A percentile compares a stretch with the other conserved stretches of the same genome.
Conservation (phyloP, 2,797 vertebrate species). For the Mus minutoides region DNA sequence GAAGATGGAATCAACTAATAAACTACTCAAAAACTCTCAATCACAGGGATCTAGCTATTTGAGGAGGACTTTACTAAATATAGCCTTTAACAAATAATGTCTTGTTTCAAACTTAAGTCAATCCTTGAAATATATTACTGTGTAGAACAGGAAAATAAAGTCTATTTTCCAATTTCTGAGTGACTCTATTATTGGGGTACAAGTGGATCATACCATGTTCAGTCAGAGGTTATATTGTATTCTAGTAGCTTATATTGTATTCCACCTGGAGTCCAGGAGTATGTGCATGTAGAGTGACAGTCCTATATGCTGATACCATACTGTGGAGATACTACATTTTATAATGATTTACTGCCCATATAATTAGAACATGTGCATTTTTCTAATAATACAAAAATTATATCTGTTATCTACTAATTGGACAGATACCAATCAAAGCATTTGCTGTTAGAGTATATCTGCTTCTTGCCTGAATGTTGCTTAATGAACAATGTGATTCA, state of each 20-base stretch:
- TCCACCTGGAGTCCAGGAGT: background rate
- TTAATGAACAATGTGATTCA: constrained; percentile 50
- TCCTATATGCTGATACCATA: fast-evolving
- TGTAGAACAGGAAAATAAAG: background rate
- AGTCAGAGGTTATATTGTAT: background rate
- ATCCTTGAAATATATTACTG: constrained; percentile 1
- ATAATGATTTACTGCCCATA: background rate
- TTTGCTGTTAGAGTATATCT: constrained; percentile 37
- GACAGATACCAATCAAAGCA: constrained; percentile 47
- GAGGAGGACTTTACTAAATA: background rate
- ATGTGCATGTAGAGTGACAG: background rate
- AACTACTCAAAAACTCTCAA: background rate
- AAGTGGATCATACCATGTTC: background rate
- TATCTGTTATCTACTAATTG: constrained; percentile 56
- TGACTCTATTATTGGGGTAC: background rate
- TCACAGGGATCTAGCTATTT: background rate
- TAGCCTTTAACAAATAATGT: background rate
- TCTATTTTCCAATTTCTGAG: background rate
- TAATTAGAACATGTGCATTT: constrained; percentile 37
- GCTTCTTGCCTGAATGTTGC: constrained; percentile 48
- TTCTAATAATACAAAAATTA: constrained; percentile 33
- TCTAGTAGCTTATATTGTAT: background rate
- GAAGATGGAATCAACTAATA: background rate
- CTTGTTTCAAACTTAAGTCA: constrained; percentile 17
- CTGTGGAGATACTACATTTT: background rate